phyloP scores from a whole-genome alignment of 2,888 invertebrate genomes.

The Sinhomidia bicolor region DNA sequence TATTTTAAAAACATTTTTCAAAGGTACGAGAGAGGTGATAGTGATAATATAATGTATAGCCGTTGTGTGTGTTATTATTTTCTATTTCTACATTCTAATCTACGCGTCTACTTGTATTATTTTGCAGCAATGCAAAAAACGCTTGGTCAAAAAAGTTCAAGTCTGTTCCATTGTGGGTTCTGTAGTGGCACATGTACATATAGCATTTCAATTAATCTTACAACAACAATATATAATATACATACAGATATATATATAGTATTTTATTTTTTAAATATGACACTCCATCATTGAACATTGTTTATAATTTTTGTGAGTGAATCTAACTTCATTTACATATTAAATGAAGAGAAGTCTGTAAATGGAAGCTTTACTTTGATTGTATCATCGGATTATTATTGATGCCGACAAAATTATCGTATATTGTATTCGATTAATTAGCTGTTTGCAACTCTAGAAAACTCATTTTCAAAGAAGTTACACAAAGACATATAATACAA shows the following conservation, averaged over 20 bases:
- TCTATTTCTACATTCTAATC: neutral
- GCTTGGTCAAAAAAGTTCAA: slow-evolving; percentile 3
- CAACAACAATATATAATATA: neutral
- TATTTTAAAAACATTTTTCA: neutral
- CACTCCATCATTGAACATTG: slow-evolving; percentile 29
- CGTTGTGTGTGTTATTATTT: neutral
- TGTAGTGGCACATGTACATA: neutral
- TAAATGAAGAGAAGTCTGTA: slow-evolving; percentile 51
- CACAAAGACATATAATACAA: neutral
- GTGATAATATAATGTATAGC: no score
- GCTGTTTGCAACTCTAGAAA: neutral
- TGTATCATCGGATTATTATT: neutral
- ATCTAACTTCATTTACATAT: slow-evolving; percentile 43
- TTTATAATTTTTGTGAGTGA: neutral
- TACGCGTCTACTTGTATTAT: neutral
- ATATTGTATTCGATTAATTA: neutral
- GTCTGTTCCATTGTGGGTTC: neutral
- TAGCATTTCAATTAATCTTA: neutral
- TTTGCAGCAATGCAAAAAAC: neutral
- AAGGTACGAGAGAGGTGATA: slow-evolving; percentile 26
- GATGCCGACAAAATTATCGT: neutral
- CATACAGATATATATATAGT: neutral
- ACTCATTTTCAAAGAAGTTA: neutral
- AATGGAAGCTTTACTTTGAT: slow-evolving; percentile 49
- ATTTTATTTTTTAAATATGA: neutral